These are phyloP conservation scores for Micropterix aruncella DNA, from an alignment of 2,888 invertebrate species.

Conservation along the genomic window DNA sequence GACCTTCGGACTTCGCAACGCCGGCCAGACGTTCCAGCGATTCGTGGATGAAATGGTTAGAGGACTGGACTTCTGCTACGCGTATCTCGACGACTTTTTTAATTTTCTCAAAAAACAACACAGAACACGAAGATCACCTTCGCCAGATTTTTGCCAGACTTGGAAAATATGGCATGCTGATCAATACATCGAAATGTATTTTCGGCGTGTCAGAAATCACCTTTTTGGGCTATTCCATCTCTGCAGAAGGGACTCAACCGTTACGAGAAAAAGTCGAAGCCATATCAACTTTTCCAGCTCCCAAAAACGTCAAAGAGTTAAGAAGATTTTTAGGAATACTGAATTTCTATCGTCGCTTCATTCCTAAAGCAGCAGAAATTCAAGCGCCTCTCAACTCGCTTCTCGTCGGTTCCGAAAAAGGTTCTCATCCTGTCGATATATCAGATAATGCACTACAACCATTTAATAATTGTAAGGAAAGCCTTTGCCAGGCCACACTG, in stretches of 20 bases:
- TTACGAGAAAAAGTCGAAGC: slow-evolving; percentile 16
- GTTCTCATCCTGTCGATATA: slow-evolving; percentile 14
- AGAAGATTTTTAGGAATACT: slow-evolving; percentile 17
- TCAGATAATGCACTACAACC: slow-evolving; percentile 11
- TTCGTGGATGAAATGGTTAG: slow-evolving; percentile 18
- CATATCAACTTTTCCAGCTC: slow-evolving; percentile 14
- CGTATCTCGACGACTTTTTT: slow-evolving; percentile 20
- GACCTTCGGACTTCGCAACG: slow-evolving; percentile 21
- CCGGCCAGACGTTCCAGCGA: slow-evolving; percentile 21
- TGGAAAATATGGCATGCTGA: slow-evolving; percentile 14
- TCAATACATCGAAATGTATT: slow-evolving; percentile 15
- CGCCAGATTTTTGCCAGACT: slow-evolving; percentile 13
- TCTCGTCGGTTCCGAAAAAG: slow-evolving; percentile 14
- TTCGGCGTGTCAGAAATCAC: slow-evolving; percentile 12
- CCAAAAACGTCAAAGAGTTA: slow-evolving; percentile 15
- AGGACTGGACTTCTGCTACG: slow-evolving; percentile 16
- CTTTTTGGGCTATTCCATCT: slow-evolving; percentile 14
- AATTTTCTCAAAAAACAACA: slow-evolving; percentile 10
- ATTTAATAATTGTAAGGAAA: slow-evolving; percentile 15
- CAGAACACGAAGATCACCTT: slow-evolving; percentile 15
- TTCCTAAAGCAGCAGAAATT: slow-evolving; percentile 17
- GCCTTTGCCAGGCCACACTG: slow-evolving; percentile 15
- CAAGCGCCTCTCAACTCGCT: slow-evolving; percentile 18
- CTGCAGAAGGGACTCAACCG: slow-evolving; percentile 14
- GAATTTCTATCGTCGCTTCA: slow-evolving; percentile 19